Evolutionary conservation across 2,797 vertebrate genomes (phyloP).

Genomic region (Hydrocynus forskahlii): DNA sequence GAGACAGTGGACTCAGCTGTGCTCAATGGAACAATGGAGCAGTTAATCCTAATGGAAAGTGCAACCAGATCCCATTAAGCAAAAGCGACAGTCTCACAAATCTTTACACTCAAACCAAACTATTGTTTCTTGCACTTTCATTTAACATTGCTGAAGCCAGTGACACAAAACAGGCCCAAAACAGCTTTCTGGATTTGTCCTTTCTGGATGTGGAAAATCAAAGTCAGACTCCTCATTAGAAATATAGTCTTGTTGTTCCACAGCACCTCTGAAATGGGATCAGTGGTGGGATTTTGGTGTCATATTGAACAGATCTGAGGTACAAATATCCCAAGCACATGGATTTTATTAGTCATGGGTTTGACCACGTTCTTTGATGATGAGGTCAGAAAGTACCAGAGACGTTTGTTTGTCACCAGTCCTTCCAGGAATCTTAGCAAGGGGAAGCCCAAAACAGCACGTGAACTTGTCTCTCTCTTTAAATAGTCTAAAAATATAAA

Average conservation of each 20-base stretch:
- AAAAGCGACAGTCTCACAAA: not conserved
- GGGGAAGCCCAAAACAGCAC: not conserved
- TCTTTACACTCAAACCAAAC: slow-evolving; percentile 8
- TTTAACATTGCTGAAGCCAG: not conserved
- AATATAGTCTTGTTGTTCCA: slow-evolving; percentile 12
- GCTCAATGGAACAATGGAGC: slow-evolving; percentile 15
- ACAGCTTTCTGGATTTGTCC: not conserved
- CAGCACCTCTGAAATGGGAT: slow-evolving; percentile 18
- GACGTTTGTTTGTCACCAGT: slow-evolving; percentile 48
- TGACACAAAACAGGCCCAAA: slow-evolving; percentile 8
- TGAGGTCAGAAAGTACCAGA: slow-evolving; percentile 60
- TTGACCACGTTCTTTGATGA: slow-evolving; percentile 65
- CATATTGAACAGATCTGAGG: slow-evolving; percentile 47
- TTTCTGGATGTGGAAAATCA: slow-evolving; percentile 22
- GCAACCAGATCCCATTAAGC: not conserved
- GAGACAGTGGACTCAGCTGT: not conserved
- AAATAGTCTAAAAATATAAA: not conserved
- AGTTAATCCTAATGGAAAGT: not conserved
- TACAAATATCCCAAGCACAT: slow-evolving; percentile 51
- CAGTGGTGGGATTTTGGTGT: not conserved
- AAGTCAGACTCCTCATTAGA: slow-evolving; percentile 23
- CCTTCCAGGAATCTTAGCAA: slow-evolving; percentile 26
- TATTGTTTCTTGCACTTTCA: slow-evolving; percentile 9
- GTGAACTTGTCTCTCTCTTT: not conserved
- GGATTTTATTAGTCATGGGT: slow-evolving; percentile 60